These are phyloP conservation scores for Pterocles orientalis DNA, from an alignment of 2,113 vertebrate species.

Conservation along the genomic window DNA sequence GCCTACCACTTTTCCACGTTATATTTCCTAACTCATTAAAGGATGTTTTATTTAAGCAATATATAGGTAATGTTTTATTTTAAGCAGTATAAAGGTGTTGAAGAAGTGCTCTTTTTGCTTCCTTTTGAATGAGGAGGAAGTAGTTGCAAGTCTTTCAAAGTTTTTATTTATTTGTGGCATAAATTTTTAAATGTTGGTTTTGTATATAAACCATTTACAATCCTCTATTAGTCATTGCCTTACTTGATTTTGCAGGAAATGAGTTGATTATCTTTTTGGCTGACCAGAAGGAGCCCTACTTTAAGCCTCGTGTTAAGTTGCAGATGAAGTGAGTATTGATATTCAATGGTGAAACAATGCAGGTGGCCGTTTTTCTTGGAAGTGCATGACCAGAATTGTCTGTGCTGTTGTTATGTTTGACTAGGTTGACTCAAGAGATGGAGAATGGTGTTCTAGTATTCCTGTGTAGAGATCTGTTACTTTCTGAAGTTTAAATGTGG, in stretches of 20 bases:
- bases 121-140: background rate
- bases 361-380: background rate
- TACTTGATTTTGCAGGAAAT: constrained; percentile 80
- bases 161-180: background rate
- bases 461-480: background rate
- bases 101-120: background rate
- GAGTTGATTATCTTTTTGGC: constrained; percentile 91
- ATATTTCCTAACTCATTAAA: background rate
- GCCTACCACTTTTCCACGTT: background rate
- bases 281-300: constrained; percentile 91
- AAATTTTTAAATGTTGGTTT: background rate
- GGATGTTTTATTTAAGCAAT: background rate
- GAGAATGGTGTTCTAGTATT: background rate
- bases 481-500: background rate
- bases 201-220: background rate
- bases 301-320: constrained; percentile 87
- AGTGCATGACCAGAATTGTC: background rate
- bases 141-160: background rate
- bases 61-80: background rate
- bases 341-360: background rate
- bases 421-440: background rate
- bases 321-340: constrained; percentile 80
- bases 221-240: background rate
- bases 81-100: background rate
- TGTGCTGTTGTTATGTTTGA: background rate